Base-by-base conservation (phyloP, 1,140 invertebrate species). In the Drosophila persimilis region DNA sequence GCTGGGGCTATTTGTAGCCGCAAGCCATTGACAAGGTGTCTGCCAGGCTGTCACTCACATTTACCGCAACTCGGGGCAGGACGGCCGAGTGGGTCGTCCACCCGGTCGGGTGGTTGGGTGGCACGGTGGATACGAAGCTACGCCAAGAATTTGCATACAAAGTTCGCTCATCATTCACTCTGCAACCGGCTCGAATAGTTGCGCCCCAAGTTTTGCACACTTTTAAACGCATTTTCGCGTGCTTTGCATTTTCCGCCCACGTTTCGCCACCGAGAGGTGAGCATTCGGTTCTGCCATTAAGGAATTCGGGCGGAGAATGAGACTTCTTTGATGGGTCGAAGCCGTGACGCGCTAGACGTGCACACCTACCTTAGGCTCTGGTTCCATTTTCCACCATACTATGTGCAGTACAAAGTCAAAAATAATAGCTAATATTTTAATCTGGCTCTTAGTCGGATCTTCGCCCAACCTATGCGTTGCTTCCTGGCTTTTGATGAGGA, bases 1-100 rank as follows among this genome's bases (percentile, higher is more conserved):
- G 43, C 52, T 43, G 64, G 55, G 70, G 77, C 75, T 77, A 73
- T 80, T 70, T 75, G 80, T 69, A 47, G 80, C 73, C 80, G 52
- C 67, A 77, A 73, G 80, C 77, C 77, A 85, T 86, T 77, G 63
- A 80, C 67, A 80, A 73, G 77, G 80, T 72, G 80, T 75, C 80
- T 55, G 80, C 50, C 60, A 56, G 54, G 62, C 58, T 71, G 63
- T 64, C 60, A 66, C 73, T 75, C 72, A 75, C 67, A 59, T 55
- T 64, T 59, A 73, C 77, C 73, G 51, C 73, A 75, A 73, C 53
- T 57, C 62, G 41, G n/a, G 45, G 71, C 55, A 39, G 39, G 11
- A 3, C 35, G 4, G 35, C 35, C 11, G 35, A 39, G 13, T 13
- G 35, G 35, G 35, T 13, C 17, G 17, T 17, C 17, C 17, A 17